These are phyloP conservation scores for Habropoda laboriosa DNA, from an alignment of 1,140 invertebrate species.

Conservation along the genomic window DNA sequence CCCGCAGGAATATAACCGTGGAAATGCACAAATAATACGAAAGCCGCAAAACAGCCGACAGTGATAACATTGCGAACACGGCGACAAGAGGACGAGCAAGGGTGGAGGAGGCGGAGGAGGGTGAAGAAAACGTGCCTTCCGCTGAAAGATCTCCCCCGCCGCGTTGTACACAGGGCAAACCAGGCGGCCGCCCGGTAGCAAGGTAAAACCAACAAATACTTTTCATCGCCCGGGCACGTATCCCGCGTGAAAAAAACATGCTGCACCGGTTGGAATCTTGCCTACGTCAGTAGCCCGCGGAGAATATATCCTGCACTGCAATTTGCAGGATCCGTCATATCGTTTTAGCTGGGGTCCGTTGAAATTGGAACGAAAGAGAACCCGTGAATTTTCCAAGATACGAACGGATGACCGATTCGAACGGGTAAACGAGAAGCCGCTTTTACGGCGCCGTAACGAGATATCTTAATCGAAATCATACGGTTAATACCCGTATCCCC, in stretches of 20 bases:
- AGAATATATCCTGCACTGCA: neutral
- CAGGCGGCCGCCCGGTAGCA: no score
- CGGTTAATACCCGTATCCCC: constrained; percentile 20
- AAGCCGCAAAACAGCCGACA: constrained; percentile 50
- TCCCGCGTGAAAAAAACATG: neutral
- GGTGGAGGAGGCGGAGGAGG: no score
- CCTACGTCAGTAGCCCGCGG: neutral
- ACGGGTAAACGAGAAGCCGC: neutral
- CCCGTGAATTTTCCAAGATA: no score
- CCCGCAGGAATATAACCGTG: constrained; percentile 51
- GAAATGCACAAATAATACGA: constrained; percentile 63
- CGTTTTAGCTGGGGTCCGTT: neutral
- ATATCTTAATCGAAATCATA: constrained; percentile 49
- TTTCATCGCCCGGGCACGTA: constrained; percentile 23
- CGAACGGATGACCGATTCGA: neutral
- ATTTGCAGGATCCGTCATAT: no score
- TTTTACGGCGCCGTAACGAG: constrained; percentile 27
- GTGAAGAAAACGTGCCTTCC: constrained; percentile 24
- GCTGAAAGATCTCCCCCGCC: neutral
- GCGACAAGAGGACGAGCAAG: constrained; percentile 41
- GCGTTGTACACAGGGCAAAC: no score
- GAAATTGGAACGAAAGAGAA: neutral
- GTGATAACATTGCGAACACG: constrained; percentile 57
- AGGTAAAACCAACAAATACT: constrained; percentile 23
- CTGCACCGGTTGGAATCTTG: neutral